A percentile compares a stretch with the other conserved stretches of the same genome.
phyloP scores from a whole-genome alignment of 2,888 invertebrate genomes.

The Chaetogeoica ovagalla region DNA sequence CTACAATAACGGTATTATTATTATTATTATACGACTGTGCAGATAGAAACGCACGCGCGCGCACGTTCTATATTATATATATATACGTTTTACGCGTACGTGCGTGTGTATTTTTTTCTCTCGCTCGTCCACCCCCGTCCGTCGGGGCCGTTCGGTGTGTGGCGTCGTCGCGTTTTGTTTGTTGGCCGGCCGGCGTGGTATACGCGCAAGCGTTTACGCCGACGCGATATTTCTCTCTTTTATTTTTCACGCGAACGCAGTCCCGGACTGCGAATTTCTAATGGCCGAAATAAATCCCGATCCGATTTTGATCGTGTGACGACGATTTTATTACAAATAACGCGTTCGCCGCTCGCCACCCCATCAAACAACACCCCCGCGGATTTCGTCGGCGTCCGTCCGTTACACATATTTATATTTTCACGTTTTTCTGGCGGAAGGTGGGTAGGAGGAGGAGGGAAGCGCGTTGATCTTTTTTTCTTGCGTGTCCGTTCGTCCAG shows the following conservation, averaged over 20 bases:
- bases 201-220: too few relatives aligned
- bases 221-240: slow-evolving; percentile 4
- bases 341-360: background rate
- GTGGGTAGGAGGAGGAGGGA: too few relatives aligned
- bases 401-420: background rate
- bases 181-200: background rate
- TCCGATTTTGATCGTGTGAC: slow-evolving; percentile 24
- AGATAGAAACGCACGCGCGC: too few relatives aligned
- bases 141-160: too few relatives aligned
- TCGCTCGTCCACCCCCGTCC: background rate
- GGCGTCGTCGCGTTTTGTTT: background rate
- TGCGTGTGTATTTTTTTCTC: background rate
- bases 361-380: slow-evolving; percentile 39
- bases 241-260: slow-evolving; percentile 32
- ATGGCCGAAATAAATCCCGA: slow-evolving; percentile 48
- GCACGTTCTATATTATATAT: too few relatives aligned
- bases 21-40: background rate
- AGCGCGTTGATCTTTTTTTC: background rate
- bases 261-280: slow-evolving; percentile 47
- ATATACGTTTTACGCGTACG: background rate
- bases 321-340: slow-evolving; percentile 10
- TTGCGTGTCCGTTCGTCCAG: background rate
- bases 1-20: slow-evolving; percentile 51
- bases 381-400: slow-evolving; percentile 20
- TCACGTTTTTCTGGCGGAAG: too few relatives aligned